Evolutionary conservation across 2,113 vertebrate genomes (phyloP).

Genomic region (Hemiprocne comata): DNA sequence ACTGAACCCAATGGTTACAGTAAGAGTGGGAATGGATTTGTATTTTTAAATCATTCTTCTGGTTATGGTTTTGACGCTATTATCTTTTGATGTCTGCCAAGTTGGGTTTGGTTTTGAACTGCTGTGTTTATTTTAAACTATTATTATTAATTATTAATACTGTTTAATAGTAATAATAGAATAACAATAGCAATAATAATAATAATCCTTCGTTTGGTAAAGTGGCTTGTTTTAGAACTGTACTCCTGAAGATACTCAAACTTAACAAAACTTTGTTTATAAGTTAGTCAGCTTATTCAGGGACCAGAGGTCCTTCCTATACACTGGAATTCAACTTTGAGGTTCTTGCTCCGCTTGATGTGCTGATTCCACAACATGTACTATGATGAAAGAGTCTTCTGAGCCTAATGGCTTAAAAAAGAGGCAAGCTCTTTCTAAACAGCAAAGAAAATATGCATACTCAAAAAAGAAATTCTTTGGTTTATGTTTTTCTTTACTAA

Average conservation of each 20-base stretch:
- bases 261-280: neutral
- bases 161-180: neutral
- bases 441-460: neutral
- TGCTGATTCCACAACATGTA: neutral
- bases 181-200: neutral
- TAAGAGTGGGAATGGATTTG: neutral
- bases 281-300: neutral
- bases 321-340: neutral
- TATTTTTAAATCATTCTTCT: neutral
- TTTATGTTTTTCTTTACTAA: neutral
- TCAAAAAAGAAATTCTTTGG: neutral
- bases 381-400: neutral
- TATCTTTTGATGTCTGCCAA: neutral
- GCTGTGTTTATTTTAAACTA: neutral
- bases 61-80: neutral
- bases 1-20: neutral
- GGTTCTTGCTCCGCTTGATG: neutral
- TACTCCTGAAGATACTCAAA: neutral
- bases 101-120: neutral
- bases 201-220: neutral
- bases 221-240: neutral
- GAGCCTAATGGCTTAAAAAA: neutral
- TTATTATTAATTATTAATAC: neutral
- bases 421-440: neutral
- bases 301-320: neutral